phyloP scores from a whole-genome alignment of 2,797 vertebrate genomes.

The Sylvia borin region DNA sequence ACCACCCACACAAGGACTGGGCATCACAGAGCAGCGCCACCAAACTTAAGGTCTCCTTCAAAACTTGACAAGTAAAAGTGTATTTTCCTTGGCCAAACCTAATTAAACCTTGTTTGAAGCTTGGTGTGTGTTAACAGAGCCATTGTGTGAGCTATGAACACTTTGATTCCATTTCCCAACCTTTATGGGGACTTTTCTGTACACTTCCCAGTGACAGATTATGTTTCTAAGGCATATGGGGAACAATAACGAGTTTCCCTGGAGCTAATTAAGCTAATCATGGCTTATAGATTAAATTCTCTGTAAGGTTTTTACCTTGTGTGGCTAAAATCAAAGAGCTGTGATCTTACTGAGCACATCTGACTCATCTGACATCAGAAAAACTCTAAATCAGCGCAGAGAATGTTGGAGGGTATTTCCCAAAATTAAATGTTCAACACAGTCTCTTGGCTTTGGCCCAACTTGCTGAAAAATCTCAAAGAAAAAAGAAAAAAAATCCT shows the following conservation, averaged over 20 bases:
- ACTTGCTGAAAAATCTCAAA: background rate
- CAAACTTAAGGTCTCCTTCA: background rate
- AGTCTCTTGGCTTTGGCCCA: background rate
- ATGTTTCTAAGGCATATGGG: slow-evolving; percentile 11
- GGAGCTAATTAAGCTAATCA: slow-evolving; percentile 55
- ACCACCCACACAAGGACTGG: background rate
- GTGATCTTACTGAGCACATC: background rate
- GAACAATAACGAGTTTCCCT: slow-evolving; percentile 39
- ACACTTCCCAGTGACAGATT: background rate
- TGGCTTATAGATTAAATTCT: background rate
- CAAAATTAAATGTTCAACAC: background rate
- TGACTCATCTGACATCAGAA: background rate
- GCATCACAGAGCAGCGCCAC: fast-evolving
- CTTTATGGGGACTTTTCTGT: slow-evolving; percentile 18
- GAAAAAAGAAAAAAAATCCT: background rate
- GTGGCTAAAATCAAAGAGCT: background rate
- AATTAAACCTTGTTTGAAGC: background rate
- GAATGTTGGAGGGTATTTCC: background rate
- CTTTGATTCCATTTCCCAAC: slow-evolving; percentile 23
- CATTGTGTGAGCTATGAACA: background rate
- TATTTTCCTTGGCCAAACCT: background rate
- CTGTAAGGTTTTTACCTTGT: background rate
- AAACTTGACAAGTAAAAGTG: background rate
- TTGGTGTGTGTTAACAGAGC: background rate
- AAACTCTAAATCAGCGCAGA: background rate